phyloP scores from a whole-genome alignment of 2,797 vertebrate species.

The Eremophila alpestris region DNA sequence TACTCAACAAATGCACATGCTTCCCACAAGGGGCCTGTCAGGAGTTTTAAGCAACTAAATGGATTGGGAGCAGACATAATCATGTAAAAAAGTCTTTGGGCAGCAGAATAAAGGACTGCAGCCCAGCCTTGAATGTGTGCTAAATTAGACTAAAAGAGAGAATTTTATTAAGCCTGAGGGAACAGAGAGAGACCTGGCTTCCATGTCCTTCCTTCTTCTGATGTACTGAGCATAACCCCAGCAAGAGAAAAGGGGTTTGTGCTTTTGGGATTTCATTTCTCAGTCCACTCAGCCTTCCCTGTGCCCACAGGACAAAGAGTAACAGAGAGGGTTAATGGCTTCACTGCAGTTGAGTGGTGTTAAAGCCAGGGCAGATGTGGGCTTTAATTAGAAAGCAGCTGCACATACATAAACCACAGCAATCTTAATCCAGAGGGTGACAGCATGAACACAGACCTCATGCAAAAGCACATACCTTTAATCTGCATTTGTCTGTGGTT shows the following conservation, averaged over 20 bases:
- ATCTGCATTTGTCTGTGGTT: neutral
- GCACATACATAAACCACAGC: conserved; percentile 35
- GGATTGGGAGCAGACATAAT: neutral
- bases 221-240: neutral
- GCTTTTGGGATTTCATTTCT: neutral
- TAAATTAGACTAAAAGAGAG: neutral
- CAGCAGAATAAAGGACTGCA: neutral
- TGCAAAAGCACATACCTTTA: conserved; percentile 11
- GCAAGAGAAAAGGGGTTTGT: neutral
- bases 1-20: neutral
- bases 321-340: conserved; percentile 29
- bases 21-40: neutral
- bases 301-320: neutral
- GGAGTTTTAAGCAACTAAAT: neutral
- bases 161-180: neutral
- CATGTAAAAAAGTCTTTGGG: neutral
- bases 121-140: neutral
- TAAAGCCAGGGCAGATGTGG: conserved; percentile 31
- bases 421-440: conserved; percentile 32
- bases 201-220: neutral
- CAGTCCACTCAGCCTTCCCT: neutral
- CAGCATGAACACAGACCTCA: neutral
- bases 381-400: conserved; percentile 59
- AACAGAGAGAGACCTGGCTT: neutral
- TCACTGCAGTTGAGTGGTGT: conserved; percentile 1